A percentile compares a stretch with the other conserved stretches of the same genome.
Evolutionary conservation across 2,888 invertebrate species (phyloP).

Genomic region (Byasa hedistus): DNA sequence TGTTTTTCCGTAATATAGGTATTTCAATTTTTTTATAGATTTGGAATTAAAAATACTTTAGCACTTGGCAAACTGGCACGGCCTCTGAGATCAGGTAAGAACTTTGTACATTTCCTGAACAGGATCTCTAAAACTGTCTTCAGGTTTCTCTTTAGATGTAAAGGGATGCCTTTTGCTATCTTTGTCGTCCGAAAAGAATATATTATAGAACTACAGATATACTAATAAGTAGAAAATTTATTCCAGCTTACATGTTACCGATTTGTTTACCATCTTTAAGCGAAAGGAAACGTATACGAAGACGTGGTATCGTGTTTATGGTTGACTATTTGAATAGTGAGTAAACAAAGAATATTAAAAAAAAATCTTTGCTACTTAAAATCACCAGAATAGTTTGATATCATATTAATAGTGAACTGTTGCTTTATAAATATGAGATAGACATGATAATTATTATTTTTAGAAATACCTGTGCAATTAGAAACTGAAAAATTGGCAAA

Average conservation of each 20-base stretch:
- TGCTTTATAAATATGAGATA: not conserved
- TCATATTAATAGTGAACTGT: too few species aligned
- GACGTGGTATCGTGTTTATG: constrained; percentile 52
- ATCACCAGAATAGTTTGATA: not conserved
- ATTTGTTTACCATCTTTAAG: constrained; percentile 56
- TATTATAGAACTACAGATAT: too few species aligned
- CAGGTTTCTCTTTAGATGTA: too few species aligned
- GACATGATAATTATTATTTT: constrained; percentile 3
- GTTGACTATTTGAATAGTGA: constrained; percentile 64
- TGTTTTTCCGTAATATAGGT: not conserved
- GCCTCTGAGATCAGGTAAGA: constrained; percentile 53
- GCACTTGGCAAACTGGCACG: constrained; percentile 59
- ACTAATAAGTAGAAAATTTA: not conserved
- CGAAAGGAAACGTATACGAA: constrained; percentile 53
- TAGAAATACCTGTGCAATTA: constrained; percentile 64
- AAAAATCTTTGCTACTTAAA: not conserved
- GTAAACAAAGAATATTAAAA: not conserved
- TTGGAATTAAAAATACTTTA: constrained; percentile 65
- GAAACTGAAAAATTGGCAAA: constrained; percentile 64
- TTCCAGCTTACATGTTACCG: constrained; percentile 64
- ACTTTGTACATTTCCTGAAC: not conserved
- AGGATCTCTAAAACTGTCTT: not conserved
- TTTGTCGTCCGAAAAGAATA: too few species aligned
- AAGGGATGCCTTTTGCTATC: too few species aligned
- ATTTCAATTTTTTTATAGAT: constrained; percentile 42